phyloP scores from a whole-genome alignment of 2,888 invertebrate genomes.

The Cataglyphis altisquamis region DNA sequence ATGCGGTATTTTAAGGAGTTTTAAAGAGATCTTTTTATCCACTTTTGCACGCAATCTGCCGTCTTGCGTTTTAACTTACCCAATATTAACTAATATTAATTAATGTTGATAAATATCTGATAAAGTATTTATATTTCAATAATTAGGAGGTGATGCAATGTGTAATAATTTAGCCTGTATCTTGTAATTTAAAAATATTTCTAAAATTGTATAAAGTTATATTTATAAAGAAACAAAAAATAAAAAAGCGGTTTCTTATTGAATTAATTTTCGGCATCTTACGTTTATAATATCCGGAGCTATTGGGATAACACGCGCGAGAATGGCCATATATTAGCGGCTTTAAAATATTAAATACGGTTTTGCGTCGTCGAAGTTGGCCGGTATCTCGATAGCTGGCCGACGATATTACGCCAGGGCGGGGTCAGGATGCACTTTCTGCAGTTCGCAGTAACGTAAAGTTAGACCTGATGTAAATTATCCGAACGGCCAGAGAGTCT shows the following conservation, averaged over 20 bases:
- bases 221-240: neutral
- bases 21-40: neutral
- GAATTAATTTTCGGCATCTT: neutral
- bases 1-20: neutral
- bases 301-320: constrained; percentile 1
- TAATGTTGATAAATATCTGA: neutral
- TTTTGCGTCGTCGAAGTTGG: constrained; percentile 22
- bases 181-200: neutral
- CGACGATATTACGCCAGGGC: constrained; percentile 33
- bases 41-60: constrained; percentile 10
- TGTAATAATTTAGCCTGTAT: neutral
- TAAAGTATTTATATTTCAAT: neutral
- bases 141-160: neutral
- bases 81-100: neutral
- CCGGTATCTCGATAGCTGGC: constrained; percentile 51
- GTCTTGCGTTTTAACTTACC: neutral
- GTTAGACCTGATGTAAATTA: constrained; percentile 57
- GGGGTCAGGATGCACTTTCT: constrained; percentile 49
- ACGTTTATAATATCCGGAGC: neutral
- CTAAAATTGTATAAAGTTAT: constrained; percentile 16
- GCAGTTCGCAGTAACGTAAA: constrained; percentile 51
- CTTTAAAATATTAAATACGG: constrained; percentile 47
- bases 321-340: constrained; percentile 10
- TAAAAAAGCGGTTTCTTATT: neutral
- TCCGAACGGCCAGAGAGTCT: constrained; percentile 26